Base-by-base conservation (phyloP, 2,888 invertebrate genomes). In the Eupithecia pulchellata region DNA sequence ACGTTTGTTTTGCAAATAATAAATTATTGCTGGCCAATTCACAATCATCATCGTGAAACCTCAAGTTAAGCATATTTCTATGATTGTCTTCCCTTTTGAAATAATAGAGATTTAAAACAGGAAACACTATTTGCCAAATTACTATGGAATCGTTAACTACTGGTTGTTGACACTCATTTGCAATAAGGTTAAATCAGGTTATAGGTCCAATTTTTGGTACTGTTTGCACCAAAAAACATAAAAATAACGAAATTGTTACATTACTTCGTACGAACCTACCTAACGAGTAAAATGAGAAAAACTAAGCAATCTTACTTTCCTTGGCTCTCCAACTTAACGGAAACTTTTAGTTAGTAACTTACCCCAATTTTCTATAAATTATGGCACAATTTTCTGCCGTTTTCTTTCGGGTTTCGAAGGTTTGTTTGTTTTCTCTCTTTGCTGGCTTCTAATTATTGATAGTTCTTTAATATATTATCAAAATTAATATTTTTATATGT, bases 281-380 rank as follows among this genome's bases (percentile, higher is more conserved):
- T 64, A 73, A 66, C 55, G n/a, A n/a, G n/a, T n/a, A n/a, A n/a
- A n/a, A 67, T 61, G 55, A 69, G 61, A 55, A 74, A 74, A 75
- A 76, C 71, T 76, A 74, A 66, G 71, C 74, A 75, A 76, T 73
- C 75, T 66, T 69, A 72, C 66, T 72, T 30, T 69, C 47, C 55
- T 36, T 11, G n/a, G n/a, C 39, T 64, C 61, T 32, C 64, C 65
- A 73, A 73, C 66, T 73, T 74, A n/a, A 60, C 4, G 69, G 65
- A 55, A 55, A 77, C 66, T 75, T 78, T 74, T 72, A 68, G 74
- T 66, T 66, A 67, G 74, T 63, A 75, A 73, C 75, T 72, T 73
- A 70, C 69, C 72, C 74, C 76, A 75, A 78, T 75, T 75, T 75
- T 74, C 73, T 76, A 69, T 77, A 76, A 76, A 74, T 76, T 75